Base-by-base conservation (phyloP, 2,113 vertebrate species). In the Hystrix brachyura region DNA sequence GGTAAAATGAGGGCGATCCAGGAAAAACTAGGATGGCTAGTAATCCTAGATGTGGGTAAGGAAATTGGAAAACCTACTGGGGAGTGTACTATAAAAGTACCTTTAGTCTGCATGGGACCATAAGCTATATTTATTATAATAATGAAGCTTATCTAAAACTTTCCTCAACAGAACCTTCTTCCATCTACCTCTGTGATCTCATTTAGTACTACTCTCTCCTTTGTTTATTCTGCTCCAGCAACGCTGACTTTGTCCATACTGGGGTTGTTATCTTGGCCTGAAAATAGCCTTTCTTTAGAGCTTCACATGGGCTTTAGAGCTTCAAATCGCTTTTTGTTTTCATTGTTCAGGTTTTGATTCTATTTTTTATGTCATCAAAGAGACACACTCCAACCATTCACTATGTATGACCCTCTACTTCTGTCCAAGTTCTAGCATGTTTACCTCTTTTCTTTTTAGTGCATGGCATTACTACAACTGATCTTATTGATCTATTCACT, bases 271-370 rank as follows among this genome's bases (percentile, higher is more conserved):
- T 80, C 19, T 64, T 2, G 57, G 9, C 29, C 55, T 57, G 15
- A 91, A 95, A 95, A 94, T 15, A 79, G 2, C 43, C 25, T 95
- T 96, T 94, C 71, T 69, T 25, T 10, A 81, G 57, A 74, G 46
- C 5, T 46, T 83, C 19, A 78, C 55, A 53, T 53, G 15, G 15
- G 38, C 71, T 69, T 25, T 10, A 81, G 57, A 74, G 46, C 7
- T 46, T 83, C 19, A 78, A 48, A 53, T 53, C 12, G 15, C 1
- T 87, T 81, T 6, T 92, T 57, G 4, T 67, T 80, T n/a, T 69
- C 43, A 67, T 55, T 3, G 79, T 85, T 85, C 48, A 95, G 18
- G 57, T 83, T 55, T 87, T 91, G 17, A 51, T 21, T 87, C n/a
- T 80, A 57, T 62, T 71, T 84, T 65, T 65, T 2, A 85, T 3